Evolutionary conservation across 2,888 invertebrate genomes (phyloP).

Genomic region (Julus scandinavius): DNA sequence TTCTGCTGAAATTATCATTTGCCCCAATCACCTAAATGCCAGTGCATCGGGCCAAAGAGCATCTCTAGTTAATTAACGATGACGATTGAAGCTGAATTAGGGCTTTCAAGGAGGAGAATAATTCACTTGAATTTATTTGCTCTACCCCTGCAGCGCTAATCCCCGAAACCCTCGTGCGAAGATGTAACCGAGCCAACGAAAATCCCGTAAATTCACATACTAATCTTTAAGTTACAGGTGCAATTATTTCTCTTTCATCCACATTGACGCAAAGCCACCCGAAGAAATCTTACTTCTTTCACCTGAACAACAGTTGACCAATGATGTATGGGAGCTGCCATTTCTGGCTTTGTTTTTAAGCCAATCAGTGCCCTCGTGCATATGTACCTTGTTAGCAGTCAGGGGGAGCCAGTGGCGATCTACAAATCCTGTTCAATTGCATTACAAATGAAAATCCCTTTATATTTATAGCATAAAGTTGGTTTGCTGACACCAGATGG

Average conservation of each 20-base stretch:
- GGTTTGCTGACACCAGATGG: too few species aligned
- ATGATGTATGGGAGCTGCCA: background rate
- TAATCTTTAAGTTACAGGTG: constrained; percentile 18
- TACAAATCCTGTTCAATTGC: too few species aligned
- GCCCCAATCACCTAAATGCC: background rate
- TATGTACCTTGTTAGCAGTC: background rate
- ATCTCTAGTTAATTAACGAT: constrained; percentile 18
- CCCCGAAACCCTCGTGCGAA: background rate
- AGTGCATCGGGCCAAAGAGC: background rate
- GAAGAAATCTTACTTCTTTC: background rate
- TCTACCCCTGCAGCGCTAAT: background rate
- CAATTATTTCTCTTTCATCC: constrained; percentile 7
- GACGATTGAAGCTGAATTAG: constrained; percentile 10
- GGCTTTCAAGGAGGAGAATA: background rate
- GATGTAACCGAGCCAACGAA: background rate
- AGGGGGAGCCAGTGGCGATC: too few species aligned
- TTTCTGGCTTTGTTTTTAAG: background rate
- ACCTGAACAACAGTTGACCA: background rate
- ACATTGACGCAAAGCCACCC: background rate
- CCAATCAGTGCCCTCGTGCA: background rate
- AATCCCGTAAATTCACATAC: background rate
- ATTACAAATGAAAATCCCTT: too few species aligned
- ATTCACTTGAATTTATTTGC: constrained; percentile 2
- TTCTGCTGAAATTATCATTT: constrained; percentile 8
- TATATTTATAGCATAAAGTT: too few species aligned